Conservation (phyloP, 2,888 invertebrate genomes). For the Apeira syringaria region DNA sequence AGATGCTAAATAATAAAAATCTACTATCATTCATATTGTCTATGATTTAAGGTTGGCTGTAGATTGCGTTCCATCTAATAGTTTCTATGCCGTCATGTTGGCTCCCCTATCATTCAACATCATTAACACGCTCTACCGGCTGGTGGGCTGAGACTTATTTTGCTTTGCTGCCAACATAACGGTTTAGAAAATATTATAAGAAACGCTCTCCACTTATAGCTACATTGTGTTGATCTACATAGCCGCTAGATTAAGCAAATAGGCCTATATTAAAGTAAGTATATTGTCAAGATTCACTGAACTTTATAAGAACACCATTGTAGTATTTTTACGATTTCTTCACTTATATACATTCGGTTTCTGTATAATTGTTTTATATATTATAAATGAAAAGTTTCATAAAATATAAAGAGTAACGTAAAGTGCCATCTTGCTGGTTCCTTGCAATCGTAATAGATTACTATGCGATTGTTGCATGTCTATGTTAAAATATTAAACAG, state of each 20-base stretch:
- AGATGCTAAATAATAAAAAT: too few species aligned
- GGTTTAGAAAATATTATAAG: too few species aligned
- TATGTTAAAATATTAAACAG: slow-evolving; percentile 34
- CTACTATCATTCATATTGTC: too few species aligned
- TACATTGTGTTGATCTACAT: too few species aligned
- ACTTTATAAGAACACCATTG: not conserved
- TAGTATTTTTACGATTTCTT: not conserved
- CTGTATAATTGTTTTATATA: not conserved
- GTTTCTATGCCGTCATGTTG: too few species aligned
- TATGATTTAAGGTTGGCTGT: too few species aligned
- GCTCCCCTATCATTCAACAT: too few species aligned
- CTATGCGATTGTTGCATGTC: slow-evolving; percentile 51
- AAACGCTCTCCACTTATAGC: too few species aligned
- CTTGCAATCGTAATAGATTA: slow-evolving; percentile 48
- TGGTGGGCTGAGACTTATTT: too few species aligned
- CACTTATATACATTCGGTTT: not conserved
- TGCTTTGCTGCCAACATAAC: too few species aligned
- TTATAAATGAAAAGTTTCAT: slow-evolving; percentile 10
- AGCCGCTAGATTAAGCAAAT: slow-evolving; percentile 14
- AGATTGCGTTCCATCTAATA: too few species aligned
- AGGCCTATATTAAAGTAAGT: slow-evolving; percentile 9
- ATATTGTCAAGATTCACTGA: not conserved
- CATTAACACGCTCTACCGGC: too few species aligned
- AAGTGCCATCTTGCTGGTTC: slow-evolving; percentile 72
- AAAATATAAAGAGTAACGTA: slow-evolving; percentile 26